Base-by-base conservation (phyloP, 2,113 vertebrate species). In the Penelope pileata region DNA sequence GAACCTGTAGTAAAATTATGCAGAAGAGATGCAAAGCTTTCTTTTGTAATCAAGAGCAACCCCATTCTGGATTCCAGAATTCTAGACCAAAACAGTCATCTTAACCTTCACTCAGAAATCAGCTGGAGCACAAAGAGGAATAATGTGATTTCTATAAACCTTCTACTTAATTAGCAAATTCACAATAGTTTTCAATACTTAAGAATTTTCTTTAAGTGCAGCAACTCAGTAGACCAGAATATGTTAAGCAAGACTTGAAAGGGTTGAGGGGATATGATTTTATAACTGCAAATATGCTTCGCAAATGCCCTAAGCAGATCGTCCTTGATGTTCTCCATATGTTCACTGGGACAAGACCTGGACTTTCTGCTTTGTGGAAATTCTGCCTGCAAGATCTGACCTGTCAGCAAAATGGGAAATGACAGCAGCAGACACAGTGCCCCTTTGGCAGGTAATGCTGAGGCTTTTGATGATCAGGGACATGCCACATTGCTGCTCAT, bases 101-200 rank as follows among this genome's bases (percentile, higher is more conserved):
- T 88, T 75, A 64, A 81, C 11, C 29, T 86, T 96, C 66, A 79
- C 24, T 87, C 53, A 59, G 63, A 85, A 91, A 88, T 77, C 56
- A 80, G 42, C 15, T 47, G 40, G 34, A 92, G 19, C 45, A 80
- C 38, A 74, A 86, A 62, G 14, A 72, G 26, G n/a, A 72, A 56
- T 60, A 58, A 79, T 2, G 1, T 54, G 27, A 54, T 80, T 86
- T 72, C 22, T 91, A 32, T 16, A 34, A 76, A 92, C 79, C 11
- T 48, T 74, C 18, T 62, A 34, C 24, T 84, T 89, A 92, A 80
- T 92, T 42, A 86, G 74, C 3, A 85, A 69, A 79, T 64, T 40
- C 53, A 79, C n/a, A 79, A 26, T 36, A 26, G 6, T 51, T 91
- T 82, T 42, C n/a, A 84, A 58, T 5, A 54, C n/a, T 32, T 69